These are phyloP conservation scores for Xenus cinereus DNA, from an alignment of 2,113 vertebrate genomes.

Conservation along the genomic window DNA sequence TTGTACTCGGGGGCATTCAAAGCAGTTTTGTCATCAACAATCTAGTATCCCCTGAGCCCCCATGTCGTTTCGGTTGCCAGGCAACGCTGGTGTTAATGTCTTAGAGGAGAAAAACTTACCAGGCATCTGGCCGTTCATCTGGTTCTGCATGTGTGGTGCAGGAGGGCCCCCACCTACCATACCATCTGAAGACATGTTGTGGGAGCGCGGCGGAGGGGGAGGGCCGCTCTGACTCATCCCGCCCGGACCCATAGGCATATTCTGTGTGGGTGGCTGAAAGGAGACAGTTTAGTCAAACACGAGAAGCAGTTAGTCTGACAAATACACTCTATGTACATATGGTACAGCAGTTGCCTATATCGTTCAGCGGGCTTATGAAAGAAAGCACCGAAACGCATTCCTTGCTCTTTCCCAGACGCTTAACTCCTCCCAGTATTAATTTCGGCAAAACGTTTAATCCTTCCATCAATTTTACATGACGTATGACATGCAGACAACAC, in stretches of 20 bases:
- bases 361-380: background rate
- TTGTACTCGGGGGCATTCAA: constrained; percentile 81
- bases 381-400: background rate
- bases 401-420: background rate
- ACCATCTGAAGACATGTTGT: constrained; percentile 94
- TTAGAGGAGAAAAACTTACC: constrained; percentile 85
- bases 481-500: background rate
- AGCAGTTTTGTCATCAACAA: constrained; percentile 88
- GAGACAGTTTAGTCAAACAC: constrained; percentile 75
- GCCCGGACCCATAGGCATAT: constrained; percentile 95
- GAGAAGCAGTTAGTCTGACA: constrained; percentile 66
- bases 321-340: constrained; percentile 59
- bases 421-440: background rate
- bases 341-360: constrained; percentile 44
- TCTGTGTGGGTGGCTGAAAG: constrained; percentile 94
- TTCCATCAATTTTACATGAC: constrained; percentile 5
- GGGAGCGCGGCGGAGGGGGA: constrained; percentile 90
- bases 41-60: constrained; percentile 84
- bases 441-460: background rate
- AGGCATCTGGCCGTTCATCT: constrained; percentile 99
- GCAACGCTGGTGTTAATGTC: constrained; percentile 87
- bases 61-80: constrained; percentile 87
- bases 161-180: constrained; percentile 93
- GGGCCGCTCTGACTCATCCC: constrained; percentile 94
- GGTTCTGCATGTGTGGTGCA: constrained; percentile 96